Percentiles rank a stretch among this genome's conserved stretches.
phyloP scores from a whole-genome alignment of 2,888 invertebrate species.

The Pristionchus entomophagus region DNA sequence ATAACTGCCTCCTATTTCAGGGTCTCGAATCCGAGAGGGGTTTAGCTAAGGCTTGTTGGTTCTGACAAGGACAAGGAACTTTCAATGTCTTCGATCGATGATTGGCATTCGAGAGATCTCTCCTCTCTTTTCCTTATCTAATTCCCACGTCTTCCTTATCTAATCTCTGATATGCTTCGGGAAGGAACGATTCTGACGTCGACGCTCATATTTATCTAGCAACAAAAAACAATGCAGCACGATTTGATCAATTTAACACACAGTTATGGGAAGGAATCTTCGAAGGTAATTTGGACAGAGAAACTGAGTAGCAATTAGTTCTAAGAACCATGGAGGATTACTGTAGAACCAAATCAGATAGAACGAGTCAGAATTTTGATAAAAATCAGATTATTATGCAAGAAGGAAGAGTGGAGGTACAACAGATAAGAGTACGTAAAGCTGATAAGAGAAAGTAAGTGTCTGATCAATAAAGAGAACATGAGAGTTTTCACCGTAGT shows the following conservation, averaged over 20 bases:
- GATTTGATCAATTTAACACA: background rate
- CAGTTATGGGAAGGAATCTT: background rate
- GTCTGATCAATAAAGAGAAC: background rate
- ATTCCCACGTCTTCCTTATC: too few relatives aligned
- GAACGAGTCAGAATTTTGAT: background rate
- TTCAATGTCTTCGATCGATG: too few relatives aligned
- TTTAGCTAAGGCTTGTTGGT: conserved; percentile 66
- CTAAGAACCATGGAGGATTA: conserved; percentile 16
- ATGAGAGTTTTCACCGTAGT: background rate
- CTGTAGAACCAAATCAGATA: background rate
- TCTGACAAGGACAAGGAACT: conserved; percentile 66
- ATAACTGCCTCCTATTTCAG: conserved; percentile 56
- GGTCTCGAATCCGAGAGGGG: conserved; percentile 74
- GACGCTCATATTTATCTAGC: background rate
- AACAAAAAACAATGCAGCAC: background rate
- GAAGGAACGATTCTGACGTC: too few relatives aligned
- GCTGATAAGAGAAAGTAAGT: background rate
- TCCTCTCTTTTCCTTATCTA: too few relatives aligned
- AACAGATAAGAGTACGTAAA: background rate
- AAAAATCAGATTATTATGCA: conserved; percentile 31
- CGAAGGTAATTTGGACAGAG: background rate
- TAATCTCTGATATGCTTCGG: too few relatives aligned
- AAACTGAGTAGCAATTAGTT: background rate
- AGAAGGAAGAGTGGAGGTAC: background rate
- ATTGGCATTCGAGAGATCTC: too few relatives aligned